Evolutionary conservation across 1,140 invertebrate genomes (phyloP), one percentile per base, ranked within the genome.

Genomic region (Calliopsis andreniformis): DNA sequence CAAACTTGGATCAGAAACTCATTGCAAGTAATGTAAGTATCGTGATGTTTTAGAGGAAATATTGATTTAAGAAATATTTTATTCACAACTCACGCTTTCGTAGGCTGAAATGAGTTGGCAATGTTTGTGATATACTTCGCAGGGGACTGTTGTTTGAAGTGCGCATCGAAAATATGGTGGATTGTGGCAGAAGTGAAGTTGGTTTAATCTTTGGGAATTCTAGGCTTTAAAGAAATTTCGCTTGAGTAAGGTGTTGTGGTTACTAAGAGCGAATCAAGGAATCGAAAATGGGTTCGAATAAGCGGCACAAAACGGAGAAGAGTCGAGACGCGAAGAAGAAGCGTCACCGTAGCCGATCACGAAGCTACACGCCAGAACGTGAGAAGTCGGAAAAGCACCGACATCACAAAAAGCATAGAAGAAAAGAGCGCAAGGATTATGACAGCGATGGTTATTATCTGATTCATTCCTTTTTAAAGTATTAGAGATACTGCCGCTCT

Each of bases 331-430:
- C 90, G 80, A 90, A 91, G 83, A 91, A 93, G 88, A 88, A 94
- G 67, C 92, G 92, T 61, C 93, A 93, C 82, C 87, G 91, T 14
- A 94, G 93, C 84, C 90, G 92, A 10, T 93, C 93, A 18, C 85
- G 89, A 49, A 92, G 92, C 2, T 87, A 90, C 23, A 92, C 92
- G 16, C 82, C 90, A 73, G 93, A 93, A 59, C 86, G 89, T 18
- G 91, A 92, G 16, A 92, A 91, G 78, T 53, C 72, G 10, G 93
- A 94, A 42, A 94, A 93, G 78, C 92, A 93, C 70, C 93, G 94
- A 43, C 94, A 94, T 80, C 94, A 94, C 76, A 94, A 94, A 78
- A 94, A 94, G 75, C 93, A 93, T 64, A 94, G 93, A 80, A 94
- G 94, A 23, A 92, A 92, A 85, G 93, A 94, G 75, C 92, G 92